A percentile compares a stretch with the other conserved stretches of the same genome.
Conservation (phyloP, 2,888 invertebrate genomes). For the Amaurobius ferox region DNA sequence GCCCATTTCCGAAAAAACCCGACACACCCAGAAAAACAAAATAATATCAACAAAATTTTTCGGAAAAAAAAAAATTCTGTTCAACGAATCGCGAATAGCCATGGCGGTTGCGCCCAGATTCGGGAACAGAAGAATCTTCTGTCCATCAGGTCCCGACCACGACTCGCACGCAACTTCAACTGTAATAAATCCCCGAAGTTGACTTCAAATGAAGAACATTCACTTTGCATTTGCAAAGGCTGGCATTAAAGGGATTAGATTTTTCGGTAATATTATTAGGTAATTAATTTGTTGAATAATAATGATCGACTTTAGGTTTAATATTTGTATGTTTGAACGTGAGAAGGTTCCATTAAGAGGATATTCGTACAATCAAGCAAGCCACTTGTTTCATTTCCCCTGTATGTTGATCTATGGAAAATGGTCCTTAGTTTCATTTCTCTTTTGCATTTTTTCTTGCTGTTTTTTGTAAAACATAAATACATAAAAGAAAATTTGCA, state of each 20-base stretch:
- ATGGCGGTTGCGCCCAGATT: neutral
- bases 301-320: no score
- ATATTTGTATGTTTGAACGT: no score
- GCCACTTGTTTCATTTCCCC: no score
- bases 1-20: conserved; percentile 24
- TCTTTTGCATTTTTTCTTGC: no score
- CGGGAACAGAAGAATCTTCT: neutral
- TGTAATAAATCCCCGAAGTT: neutral
- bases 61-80: neutral
- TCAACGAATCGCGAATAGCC: neutral
- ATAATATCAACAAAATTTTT: neutral
- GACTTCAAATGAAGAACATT: neutral
- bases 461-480: no score
- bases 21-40: conserved; percentile 55
- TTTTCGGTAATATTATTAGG: no score
- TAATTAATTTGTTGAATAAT: no score
- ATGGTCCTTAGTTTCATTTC: no score
- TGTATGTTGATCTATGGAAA: no score
- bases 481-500: no score
- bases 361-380: no score
- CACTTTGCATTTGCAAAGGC: neutral
- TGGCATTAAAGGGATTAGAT: neutral
- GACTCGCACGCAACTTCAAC: neutral
- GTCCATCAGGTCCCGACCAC: neutral
- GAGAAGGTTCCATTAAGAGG: no score